Evolutionary conservation across 92 coral and sea anemone genomes (phyloP), one percentile per base, ranked within the genome.

Genomic region (Siderastrea radians): DNA sequence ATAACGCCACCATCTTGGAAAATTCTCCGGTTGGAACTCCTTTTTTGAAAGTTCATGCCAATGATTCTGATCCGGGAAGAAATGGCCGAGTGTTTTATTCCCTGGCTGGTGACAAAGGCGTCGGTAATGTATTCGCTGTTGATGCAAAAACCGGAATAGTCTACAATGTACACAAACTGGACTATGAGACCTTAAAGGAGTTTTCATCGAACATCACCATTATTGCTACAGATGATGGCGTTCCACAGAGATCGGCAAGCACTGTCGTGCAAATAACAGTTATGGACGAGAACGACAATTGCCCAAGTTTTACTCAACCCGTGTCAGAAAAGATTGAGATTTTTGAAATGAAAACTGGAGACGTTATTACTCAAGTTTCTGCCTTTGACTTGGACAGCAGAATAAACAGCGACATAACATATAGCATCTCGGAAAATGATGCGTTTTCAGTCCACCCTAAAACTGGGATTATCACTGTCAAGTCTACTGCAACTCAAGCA

Each of bases 351-450:
- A 69, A 60, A 4, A 49, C 84, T 1, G 86, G 89, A 19, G 80
- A 52, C 19, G 44, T 79, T 1, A 19, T 90, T 6, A 55, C 89
- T 26, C 72, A 74, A 48, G 72, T 91, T 3, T 61, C 68, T 57
- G 96, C 96, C 19, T 44, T 49, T 53, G 96, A 93, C 75, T 54
- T 38, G 53, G 96, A 93, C 80, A 90, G 92, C 75, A 92, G 91
- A 46, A 45, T 60, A 49, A 87, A 93, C 51, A 86, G 96, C 55
- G 84, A 74, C 9, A 85, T 93, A 69, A 60, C 77, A 7, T 93
- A 87, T 26, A 44, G 54, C 73, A 63, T 93, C 59, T 70, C 78
- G 5, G 19, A 62, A 47, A 53, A 75, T 6, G 73, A 66, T 3
- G 84, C 64, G 11, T 91, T 93, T 75, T 49, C 81, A 4, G 84